These are phyloP conservation scores for Neoaliturus tenellus DNA, from an alignment of 2,888 invertebrate species.

Conservation along the genomic window DNA sequence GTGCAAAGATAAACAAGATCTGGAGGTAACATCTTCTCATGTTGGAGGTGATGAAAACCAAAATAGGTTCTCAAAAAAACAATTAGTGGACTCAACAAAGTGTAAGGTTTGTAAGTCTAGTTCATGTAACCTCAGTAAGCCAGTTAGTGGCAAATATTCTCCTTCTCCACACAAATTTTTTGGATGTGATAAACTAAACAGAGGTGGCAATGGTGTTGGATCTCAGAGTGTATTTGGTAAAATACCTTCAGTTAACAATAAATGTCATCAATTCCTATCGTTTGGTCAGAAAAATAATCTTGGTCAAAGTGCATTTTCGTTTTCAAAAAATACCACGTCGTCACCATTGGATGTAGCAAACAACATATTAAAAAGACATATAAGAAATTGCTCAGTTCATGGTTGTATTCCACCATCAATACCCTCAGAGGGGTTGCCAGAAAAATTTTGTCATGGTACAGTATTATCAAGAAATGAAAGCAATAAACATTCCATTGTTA, in stretches of 20 bases:
- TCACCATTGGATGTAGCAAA: not conserved
- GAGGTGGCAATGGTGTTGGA: not conserved
- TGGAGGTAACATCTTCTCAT: not conserved
- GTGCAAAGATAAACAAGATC: not conserved
- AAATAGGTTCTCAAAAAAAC: not conserved
- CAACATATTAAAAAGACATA: not conserved
- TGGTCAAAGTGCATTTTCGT: not conserved
- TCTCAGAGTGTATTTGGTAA: not conserved
- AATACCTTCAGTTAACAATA: not conserved
- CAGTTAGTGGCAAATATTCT: not conserved
- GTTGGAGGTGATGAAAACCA: not conserved
- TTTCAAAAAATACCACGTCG: not conserved
- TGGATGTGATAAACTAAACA: not conserved
- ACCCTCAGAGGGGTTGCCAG: not conserved
- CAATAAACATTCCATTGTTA: not conserved
- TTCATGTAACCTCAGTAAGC: not conserved
- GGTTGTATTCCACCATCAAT: not conserved
- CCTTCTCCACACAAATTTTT: not conserved
- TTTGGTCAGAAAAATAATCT: not conserved
- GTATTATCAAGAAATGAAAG: not conserved
- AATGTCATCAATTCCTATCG: not conserved
- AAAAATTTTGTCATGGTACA: not conserved
- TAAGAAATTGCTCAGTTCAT: conserved; percentile 2
- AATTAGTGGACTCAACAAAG: not conserved
- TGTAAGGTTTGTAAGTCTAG: not conserved